These are phyloP conservation scores for Morpho achilles DNA, from an alignment of 2,888 invertebrate genomes.

Conservation along the genomic window DNA sequence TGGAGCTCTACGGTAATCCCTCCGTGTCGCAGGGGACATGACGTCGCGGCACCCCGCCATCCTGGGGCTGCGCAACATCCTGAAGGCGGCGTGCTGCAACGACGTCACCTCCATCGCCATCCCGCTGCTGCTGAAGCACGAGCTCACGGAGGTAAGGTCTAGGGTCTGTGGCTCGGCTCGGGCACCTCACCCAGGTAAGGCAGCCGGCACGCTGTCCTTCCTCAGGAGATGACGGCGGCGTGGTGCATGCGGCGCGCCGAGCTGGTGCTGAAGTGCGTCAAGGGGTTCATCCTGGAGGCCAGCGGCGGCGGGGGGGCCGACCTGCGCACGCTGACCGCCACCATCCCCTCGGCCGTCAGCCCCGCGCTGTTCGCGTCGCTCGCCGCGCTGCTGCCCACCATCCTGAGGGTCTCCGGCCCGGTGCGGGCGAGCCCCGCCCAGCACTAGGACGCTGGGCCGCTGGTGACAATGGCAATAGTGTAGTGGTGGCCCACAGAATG, in stretches of 20 bases:
- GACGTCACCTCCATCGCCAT: slow-evolving; percentile 96
- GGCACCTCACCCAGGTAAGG: too few relatives aligned
- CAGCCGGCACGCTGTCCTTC: too few relatives aligned
- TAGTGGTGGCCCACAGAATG: too few relatives aligned
- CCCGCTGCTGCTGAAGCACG: slow-evolving; percentile 94
- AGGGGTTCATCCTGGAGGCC: slow-evolving; percentile 99
- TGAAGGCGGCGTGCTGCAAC: slow-evolving; percentile 96
- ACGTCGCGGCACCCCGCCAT: slow-evolving; percentile 97
- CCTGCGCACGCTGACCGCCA: slow-evolving; percentile 85
- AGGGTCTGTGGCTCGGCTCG: too few relatives aligned
- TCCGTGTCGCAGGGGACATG: slow-evolving; percentile 83
- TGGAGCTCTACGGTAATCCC: too few relatives aligned
- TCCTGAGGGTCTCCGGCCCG: slow-evolving; percentile 97
- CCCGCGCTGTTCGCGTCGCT: slow-evolving; percentile 80
- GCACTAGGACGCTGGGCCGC: neutral
- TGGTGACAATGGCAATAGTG: too few relatives aligned
- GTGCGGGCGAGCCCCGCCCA: slow-evolving; percentile 52
- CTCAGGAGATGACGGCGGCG: slow-evolving; percentile 94
- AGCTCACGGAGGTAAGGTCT: slow-evolving; percentile 90
- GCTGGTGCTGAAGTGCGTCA: slow-evolving; percentile 98
- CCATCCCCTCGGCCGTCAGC: slow-evolving; percentile 38
- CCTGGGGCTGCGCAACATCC: slow-evolving; percentile 94
- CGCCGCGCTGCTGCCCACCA: slow-evolving; percentile 93
- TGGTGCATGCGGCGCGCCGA: slow-evolving; percentile 99
- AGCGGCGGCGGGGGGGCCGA: slow-evolving; percentile 95